A percentile compares a stretch with the other conserved stretches of the same genome.
Evolutionary conservation across 2,888 invertebrate genomes (phyloP).

Genomic region (Parnassius apollo): DNA sequence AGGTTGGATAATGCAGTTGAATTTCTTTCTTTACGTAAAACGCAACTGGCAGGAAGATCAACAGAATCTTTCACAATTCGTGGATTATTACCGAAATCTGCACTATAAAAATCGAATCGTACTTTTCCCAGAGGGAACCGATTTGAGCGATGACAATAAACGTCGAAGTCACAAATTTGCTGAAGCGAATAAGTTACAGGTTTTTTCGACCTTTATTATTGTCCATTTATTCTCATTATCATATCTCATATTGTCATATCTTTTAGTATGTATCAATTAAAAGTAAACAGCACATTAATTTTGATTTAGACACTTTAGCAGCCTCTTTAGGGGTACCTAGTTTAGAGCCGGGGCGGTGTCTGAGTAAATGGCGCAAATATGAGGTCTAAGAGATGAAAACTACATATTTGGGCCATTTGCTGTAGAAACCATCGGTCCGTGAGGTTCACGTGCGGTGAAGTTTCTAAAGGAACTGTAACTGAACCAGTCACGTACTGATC

Average conservation of each 20-base stretch:
- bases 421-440: too few relatives aligned
- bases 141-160: slow-evolving; percentile 86
- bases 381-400: too few relatives aligned
- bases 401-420: too few relatives aligned
- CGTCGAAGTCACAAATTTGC: slow-evolving; percentile 87
- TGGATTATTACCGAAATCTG: slow-evolving; percentile 87
- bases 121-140: slow-evolving; percentile 95
- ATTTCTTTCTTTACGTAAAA: slow-evolving; percentile 91
- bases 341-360: too few relatives aligned
- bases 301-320: too few relatives aligned
- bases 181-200: slow-evolving; percentile 83
- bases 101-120: slow-evolving; percentile 85
- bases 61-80: slow-evolving; percentile 82
- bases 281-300: not conserved
- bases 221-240: not conserved
- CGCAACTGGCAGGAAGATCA: slow-evolving; percentile 91
- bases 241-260: not conserved
- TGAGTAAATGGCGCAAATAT: too few relatives aligned
- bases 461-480: too few relatives aligned
- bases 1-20: slow-evolving; percentile 95
- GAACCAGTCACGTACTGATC: too few relatives aligned
- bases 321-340: too few relatives aligned
- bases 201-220: slow-evolving; percentile 38
- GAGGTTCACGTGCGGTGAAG: too few relatives aligned
- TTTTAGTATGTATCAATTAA: not conserved